Base-by-base conservation (phyloP, 2,113 vertebrate species). In the Raja brachyura region DNA sequence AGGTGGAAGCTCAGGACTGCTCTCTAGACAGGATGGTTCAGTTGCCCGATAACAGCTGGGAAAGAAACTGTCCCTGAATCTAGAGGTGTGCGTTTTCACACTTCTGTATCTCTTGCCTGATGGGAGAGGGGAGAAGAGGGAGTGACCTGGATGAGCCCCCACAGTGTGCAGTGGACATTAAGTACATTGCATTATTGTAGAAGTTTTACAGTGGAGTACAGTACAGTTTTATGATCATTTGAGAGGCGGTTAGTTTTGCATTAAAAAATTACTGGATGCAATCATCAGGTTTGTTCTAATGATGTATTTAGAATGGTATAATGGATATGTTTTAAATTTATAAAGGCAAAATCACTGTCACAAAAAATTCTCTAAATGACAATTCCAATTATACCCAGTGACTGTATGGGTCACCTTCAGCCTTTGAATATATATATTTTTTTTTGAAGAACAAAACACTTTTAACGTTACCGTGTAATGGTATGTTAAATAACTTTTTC, bases 401-500 rank as follows among this genome's bases (percentile, higher is more conserved):
- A 31, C 28, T 63, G 14, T 13, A 86, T 59, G 59, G 56, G 25
- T 18, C 13, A 66, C 61, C n/a, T 66, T 88, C n/a, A 63, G 28
- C 61, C 59, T 31, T 14, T 63, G 5, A 66, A 88, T 54, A 31
- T 63, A 54, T 54, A 66, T 88, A n/a, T 88, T 88, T 63, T 66
- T 88, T 88, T 28, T 56, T 31, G 16, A 59, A 31, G n/a, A 88
- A 88, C 59, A 66, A 14, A 31, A n/a, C 14, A 14, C 83, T 28
- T 86, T 88, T 88, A 63, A 31, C 31, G 56, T 86, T 86, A 86
- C 81, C 59, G n/a, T 85, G 83, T 88, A 88, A 88, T 63, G 63
- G 59, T n/a, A 63, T 88, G 59, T 88, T 88, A 88, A 63, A 88
- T n/a, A 88, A 88, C 83, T 88, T 88, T 88, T 88, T 63, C 83